phyloP scores from a whole-genome alignment of 2,113 vertebrate species.

The Haemorhous mexicanus region DNA sequence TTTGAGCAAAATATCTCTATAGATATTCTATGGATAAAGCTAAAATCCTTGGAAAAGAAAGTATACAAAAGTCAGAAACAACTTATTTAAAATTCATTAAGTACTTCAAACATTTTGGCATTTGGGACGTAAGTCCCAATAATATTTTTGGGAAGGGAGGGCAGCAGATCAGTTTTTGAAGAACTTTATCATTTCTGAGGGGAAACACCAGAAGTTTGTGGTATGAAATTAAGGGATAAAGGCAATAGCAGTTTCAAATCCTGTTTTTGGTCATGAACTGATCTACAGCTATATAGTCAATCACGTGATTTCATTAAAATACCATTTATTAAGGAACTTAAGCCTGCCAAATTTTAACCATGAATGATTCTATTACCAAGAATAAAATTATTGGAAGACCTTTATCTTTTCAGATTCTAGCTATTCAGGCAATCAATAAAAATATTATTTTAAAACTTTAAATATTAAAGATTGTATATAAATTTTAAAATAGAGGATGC shows the following conservation, averaged over 20 bases:
- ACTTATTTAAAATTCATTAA: not conserved
- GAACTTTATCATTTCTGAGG: not conserved
- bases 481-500: not conserved
- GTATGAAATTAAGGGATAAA: slow-evolving; percentile 44
- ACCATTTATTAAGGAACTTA: not conserved
- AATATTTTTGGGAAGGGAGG: not conserved
- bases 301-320: not conserved
- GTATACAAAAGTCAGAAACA: not conserved
- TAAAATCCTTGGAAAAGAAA: not conserved
- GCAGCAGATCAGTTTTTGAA: not conserved
- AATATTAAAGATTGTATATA: not conserved
- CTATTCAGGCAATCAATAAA: slow-evolving; percentile 26
- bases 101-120: not conserved
- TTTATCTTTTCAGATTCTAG: not conserved
- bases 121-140: not conserved
- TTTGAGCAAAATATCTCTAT: not conserved
- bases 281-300: not conserved
- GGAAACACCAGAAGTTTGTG: not conserved
- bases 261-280: slow-evolving; percentile 29
- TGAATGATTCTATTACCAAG: not conserved
- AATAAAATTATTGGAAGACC: not conserved
- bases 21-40: not conserved
- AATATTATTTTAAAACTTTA: not conserved
- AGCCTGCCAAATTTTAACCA: not conserved
- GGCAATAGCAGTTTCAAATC: not conserved